Evolutionary conservation across 2,888 invertebrate species (phyloP).

Genomic region (Cynaeus angustus): DNA sequence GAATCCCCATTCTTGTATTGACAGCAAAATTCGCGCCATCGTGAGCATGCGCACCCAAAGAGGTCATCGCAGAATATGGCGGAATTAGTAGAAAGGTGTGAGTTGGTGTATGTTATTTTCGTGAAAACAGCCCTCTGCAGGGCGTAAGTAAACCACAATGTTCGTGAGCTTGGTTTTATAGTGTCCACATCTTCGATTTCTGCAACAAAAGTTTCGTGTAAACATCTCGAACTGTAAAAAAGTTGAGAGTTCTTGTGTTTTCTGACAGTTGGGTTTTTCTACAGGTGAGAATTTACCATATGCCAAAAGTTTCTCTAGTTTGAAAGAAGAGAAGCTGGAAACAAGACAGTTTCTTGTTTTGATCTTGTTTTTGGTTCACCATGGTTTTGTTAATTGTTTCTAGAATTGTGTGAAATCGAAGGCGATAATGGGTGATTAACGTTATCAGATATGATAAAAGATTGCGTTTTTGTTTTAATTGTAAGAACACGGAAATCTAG

Average conservation of each 20-base stretch:
- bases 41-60: conserved; percentile 40
- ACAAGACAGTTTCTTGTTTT: background rate
- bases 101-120: conserved; percentile 25
- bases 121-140: conserved; percentile 28
- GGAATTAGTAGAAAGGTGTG: conserved; percentile 26
- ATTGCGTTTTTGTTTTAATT: background rate
- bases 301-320: conserved; percentile 19
- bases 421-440: too few species aligned
- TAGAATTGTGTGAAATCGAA: too few species aligned
- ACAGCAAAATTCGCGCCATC: conserved; percentile 23
- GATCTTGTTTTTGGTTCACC: background rate
- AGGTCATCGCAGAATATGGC: conserved; percentile 47
- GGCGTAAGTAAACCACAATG: conserved; percentile 34
- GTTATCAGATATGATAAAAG: conserved; percentile 1
- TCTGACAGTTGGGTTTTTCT: conserved; percentile 29
- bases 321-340: background rate
- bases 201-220: conserved; percentile 1
- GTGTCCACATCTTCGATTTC: background rate
- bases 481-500: background rate
- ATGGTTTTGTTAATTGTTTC: too few species aligned
- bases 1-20: conserved; percentile 19
- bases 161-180: conserved; percentile 21
- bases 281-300: conserved; percentile 37
- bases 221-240: background rate
- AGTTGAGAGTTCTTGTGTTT: conserved; percentile 17